These are phyloP conservation scores for Solen grandis DNA, from an alignment of 1,140 invertebrate genomes.

Conservation along the genomic window DNA sequence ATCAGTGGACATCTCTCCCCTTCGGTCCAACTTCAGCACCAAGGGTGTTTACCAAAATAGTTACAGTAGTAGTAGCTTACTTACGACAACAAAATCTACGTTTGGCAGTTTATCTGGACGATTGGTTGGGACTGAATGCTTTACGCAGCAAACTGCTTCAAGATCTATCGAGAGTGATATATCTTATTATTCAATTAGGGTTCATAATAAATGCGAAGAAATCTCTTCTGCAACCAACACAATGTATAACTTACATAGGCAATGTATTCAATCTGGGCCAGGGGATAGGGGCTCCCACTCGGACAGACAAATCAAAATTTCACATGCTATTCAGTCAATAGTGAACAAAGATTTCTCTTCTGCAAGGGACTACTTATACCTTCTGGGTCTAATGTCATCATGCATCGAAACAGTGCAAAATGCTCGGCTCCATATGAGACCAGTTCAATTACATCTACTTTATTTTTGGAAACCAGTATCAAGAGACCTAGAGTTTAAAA, in stretches of 20 bases:
- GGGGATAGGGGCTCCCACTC: neutral
- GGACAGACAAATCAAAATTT: neutral
- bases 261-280: neutral
- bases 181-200: no score
- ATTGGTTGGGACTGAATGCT: no score
- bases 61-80: no score
- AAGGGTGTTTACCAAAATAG: no score
- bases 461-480: neutral
- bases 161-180: no score
- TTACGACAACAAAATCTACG: no score
- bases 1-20: no score
- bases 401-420: constrained; percentile 5
- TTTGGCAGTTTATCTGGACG: no score
- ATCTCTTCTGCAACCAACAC: no score
- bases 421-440: constrained; percentile 4
- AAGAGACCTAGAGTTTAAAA: neutral
- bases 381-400: neutral
- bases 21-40: no score
- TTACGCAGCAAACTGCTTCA: no score
- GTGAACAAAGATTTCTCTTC: neutral
- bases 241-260: constrained; percentile 9
- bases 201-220: no score
- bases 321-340: neutral
- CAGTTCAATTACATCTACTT: neutral
- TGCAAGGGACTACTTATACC: neutral